phyloP scores from a whole-genome alignment of 1,140 invertebrate genomes.

The Lepidurus apus region DNA sequence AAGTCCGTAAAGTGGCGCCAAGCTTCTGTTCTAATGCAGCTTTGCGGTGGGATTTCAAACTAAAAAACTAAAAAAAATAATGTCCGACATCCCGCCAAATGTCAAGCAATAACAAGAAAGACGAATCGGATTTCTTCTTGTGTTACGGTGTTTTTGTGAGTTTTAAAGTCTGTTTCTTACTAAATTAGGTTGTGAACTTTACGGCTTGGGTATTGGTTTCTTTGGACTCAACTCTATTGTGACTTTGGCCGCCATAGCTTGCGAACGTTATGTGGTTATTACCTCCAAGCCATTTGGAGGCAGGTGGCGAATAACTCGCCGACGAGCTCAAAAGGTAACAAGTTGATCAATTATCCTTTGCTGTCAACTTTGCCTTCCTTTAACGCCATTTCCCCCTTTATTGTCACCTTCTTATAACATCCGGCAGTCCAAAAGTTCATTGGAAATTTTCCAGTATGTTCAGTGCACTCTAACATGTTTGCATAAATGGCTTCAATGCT shows the following conservation, averaged over 20 bases:
- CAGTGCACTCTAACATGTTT: neutral
- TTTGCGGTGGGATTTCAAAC: too few species aligned
- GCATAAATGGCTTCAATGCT: neutral
- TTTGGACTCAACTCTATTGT: slow-evolving; percentile 52
- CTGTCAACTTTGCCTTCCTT: too few species aligned
- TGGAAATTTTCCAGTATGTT: slow-evolving; percentile 5
- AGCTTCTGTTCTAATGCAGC: too few species aligned
- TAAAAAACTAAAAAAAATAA: too few species aligned
- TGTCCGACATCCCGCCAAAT: too few species aligned
- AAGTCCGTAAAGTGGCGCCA: too few species aligned
- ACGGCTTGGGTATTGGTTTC: slow-evolving; percentile 50
- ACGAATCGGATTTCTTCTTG: too few species aligned
- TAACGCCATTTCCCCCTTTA: neutral
- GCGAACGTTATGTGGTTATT: slow-evolving; percentile 52
- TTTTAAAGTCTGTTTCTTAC: neutral
- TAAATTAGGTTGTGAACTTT: slow-evolving; percentile 49
- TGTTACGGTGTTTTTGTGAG: neutral
- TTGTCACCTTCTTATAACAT: neutral
- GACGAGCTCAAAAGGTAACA: slow-evolving; percentile 41
- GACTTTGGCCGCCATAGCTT: slow-evolving; percentile 50
- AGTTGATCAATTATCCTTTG: neutral
- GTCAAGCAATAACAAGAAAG: too few species aligned
- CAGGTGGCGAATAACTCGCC: slow-evolving; percentile 42
- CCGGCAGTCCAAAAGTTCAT: neutral
- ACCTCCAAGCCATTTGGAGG: slow-evolving; percentile 46